Evolutionary conservation across 2,113 vertebrate genomes (phyloP), one percentile per base, ranked within the genome.

Genomic region (Heptranchias perlo): DNA sequence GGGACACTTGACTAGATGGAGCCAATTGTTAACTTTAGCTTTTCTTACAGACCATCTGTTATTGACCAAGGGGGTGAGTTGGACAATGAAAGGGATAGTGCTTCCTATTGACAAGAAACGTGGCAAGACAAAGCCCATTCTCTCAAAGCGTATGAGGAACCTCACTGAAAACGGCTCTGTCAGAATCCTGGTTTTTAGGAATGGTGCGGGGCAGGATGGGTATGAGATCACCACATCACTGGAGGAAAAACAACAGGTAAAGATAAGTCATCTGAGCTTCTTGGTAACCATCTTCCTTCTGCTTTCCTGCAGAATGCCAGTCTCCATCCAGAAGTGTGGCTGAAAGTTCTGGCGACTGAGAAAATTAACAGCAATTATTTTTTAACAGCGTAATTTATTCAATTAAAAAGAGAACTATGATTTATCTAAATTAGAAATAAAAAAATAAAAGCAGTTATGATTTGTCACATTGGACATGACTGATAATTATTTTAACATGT

Each of bases 1-100:
- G 64, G 96, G 96, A 96, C 89, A 5, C 96, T 97, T 97, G 96
- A 73, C 97, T 97, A 96, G 64, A 73, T 96, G 96, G 97, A 97
- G 97, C 97, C 97, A 98, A 98, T 97, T 97, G 97, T 96, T 97
- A 96, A 97, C 96, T 97, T 91, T 96, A 96, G 0, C 96, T 96
- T 93, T 95, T 96, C 94, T 97, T 97, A 69, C 97, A 97, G 97
- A 97, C 97, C 97, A 97, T 98, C 97, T 98, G 97, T 96, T 97
- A 96, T 97, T 97, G 97, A 97, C 96, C 96, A 97, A 97, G 97
- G 96, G 97, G 96, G 96, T 97, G 94, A 97, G 97, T 96, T 96
- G 96, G 97, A 97, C 97, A 96, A 94, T 96, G 96, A 97, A 96
- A 93, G 97, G 97, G 7, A 87, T 97, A 96, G 96, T 96, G 96